Percentiles rank a stretch among this genome's conserved stretches.
phyloP scores from a whole-genome alignment of 2,888 invertebrate species.

The Bimastos eiseni region DNA sequence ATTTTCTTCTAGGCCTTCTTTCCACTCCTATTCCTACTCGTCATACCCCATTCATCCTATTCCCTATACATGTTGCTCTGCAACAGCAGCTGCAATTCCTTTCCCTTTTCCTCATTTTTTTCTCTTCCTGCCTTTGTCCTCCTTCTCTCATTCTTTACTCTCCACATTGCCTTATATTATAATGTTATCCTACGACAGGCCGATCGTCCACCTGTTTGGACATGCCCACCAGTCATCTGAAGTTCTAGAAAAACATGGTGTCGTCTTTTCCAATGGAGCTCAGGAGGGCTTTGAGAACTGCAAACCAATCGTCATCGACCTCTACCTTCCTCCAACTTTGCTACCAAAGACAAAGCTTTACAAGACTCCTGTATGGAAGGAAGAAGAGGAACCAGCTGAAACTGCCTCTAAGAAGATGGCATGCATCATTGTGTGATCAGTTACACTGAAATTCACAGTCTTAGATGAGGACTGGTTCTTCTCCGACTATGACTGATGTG shows the following conservation, averaged over 20 bases:
- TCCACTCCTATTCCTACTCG: too few species aligned
- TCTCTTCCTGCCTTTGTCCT: background rate
- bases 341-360: slow-evolving; percentile 33
- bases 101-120: background rate
- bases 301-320: slow-evolving; percentile 36
- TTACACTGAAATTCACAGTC: background rate
- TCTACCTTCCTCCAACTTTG: slow-evolving; percentile 32
- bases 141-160: background rate
- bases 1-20: too few species aligned
- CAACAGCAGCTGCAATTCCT: background rate
- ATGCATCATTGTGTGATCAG: background rate
- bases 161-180: background rate
- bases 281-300: slow-evolving; percentile 29
- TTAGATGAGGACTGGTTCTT: background rate
- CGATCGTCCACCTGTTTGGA: slow-evolving; percentile 52
- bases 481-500: background rate
- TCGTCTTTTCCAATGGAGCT: slow-evolving; percentile 37
- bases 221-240: slow-evolving; percentile 49
- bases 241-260: slow-evolving; percentile 34
- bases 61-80: too few species aligned
- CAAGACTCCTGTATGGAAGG: slow-evolving; percentile 34
- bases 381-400: slow-evolving; percentile 26
- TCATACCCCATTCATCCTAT: too few species aligned
- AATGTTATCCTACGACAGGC: slow-evolving; percentile 47
- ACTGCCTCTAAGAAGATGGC: background rate